A percentile compares a stretch with the other conserved stretches of the same genome.
These are phyloP conservation scores for Branchellion lobata DNA, from an alignment of 2,888 invertebrate genomes.

Conservation along the genomic window DNA sequence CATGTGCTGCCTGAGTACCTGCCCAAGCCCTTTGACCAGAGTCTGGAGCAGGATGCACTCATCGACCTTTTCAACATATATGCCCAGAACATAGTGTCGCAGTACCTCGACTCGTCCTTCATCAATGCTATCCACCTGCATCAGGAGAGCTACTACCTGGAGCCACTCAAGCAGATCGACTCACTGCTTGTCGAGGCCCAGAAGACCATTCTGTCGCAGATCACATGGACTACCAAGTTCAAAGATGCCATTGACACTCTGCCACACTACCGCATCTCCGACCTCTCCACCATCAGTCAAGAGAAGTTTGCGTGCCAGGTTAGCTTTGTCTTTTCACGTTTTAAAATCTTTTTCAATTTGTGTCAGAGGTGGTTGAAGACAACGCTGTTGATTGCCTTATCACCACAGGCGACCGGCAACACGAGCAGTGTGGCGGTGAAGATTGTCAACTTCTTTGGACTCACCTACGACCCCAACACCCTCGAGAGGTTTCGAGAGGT, in stretches of 20 bases:
- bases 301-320: constrained; percentile 27
- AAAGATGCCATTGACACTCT: constrained; percentile 27
- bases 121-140: constrained; percentile 51
- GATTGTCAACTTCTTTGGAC: constrained; percentile 39
- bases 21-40: constrained; percentile 54
- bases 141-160: constrained; percentile 49
- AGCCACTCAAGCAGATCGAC: constrained; percentile 46
- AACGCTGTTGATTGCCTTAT: constrained; percentile 7
- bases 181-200: constrained; percentile 36
- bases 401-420: constrained; percentile 40
- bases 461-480: constrained; percentile 33
- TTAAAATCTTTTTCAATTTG: too few relatives aligned
- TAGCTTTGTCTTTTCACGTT: too few relatives aligned
- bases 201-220: constrained; percentile 24
- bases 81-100: constrained; percentile 59
- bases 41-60: constrained; percentile 37
- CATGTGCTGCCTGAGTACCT: constrained; percentile 56
- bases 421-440: constrained; percentile 17
- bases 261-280: constrained; percentile 39
- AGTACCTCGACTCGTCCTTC: constrained; percentile 59
- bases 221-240: constrained; percentile 45
- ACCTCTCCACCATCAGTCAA: constrained; percentile 1
- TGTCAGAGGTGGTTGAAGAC: constrained; percentile 11
- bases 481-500: constrained; percentile 37
- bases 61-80: constrained; percentile 59